Percentiles rank a stretch among this genome's conserved stretches.
Conservation (phyloP, 2,113 vertebrate species). For the Cichladusa arquata region DNA sequence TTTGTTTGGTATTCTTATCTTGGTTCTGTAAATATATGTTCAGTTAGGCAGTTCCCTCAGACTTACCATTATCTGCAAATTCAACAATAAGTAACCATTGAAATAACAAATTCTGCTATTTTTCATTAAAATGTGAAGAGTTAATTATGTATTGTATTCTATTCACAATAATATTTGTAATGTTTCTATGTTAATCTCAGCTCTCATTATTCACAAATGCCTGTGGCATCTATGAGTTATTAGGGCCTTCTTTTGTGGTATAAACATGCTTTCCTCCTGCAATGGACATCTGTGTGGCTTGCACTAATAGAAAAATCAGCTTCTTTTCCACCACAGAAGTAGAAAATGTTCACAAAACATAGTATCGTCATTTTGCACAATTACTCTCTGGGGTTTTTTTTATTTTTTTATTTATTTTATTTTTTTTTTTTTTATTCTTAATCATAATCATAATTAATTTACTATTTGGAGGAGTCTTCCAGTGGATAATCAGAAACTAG, state of each 20-base stretch:
- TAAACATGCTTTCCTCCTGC: slow-evolving; percentile 15
- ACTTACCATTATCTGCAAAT: slow-evolving; percentile 28
- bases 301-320: slow-evolving; percentile 8
- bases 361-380: background rate
- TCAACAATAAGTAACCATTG: slow-evolving; percentile 46
- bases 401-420: background rate
- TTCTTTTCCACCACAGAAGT: background rate
- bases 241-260: slow-evolving; percentile 36
- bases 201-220: slow-evolving; percentile 57
- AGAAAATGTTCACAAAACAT: background rate
- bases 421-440: background rate
- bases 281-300: slow-evolving; percentile 21
- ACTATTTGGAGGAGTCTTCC: background rate
- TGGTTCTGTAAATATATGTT: slow-evolving; percentile 39
- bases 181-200: slow-evolving; percentile 56
- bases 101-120: slow-evolving; percentile 47
- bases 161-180: slow-evolving; percentile 50
- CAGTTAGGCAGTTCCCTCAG: background rate
- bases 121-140: slow-evolving; percentile 57
- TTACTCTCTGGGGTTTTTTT: background rate
- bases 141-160: slow-evolving; percentile 48
- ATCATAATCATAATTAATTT: background rate
- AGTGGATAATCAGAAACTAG: slow-evolving; percentile 18
- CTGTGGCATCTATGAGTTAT: slow-evolving; percentile 33
- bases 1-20: slow-evolving; percentile 24